Evolutionary conservation across 2,113 vertebrate species (phyloP).

Genomic region (Albula glossodonta): DNA sequence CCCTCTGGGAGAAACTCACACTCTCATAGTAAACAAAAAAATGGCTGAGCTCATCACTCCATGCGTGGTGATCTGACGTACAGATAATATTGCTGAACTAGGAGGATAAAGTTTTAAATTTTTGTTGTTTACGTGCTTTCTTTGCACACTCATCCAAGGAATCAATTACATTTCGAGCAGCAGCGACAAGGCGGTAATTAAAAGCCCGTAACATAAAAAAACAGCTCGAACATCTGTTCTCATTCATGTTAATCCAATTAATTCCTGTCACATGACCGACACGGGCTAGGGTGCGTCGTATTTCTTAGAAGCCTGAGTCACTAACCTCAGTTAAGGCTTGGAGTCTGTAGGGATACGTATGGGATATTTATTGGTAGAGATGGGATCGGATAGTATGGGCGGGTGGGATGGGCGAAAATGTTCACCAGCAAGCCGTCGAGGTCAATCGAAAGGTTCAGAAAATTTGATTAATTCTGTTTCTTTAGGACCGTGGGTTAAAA

Average conservation of each 20-base stretch:
- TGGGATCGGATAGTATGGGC: too few relatives aligned
- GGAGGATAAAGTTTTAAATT: background rate
- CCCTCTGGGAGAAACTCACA: background rate
- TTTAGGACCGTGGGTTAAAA: constrained; percentile 45
- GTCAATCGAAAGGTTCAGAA: constrained; percentile 35
- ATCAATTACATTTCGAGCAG: background rate
- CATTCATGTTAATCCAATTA: constrained; percentile 53
- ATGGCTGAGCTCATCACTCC: background rate
- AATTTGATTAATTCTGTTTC: constrained; percentile 33
- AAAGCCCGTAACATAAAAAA: constrained; percentile 50
- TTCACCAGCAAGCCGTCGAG: too few relatives aligned
- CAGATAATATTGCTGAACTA: background rate
- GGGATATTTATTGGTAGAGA: too few relatives aligned
- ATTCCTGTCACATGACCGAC: constrained; percentile 30
- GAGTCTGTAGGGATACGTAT: too few relatives aligned
- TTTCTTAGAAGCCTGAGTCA: background rate
- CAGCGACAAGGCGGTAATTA: constrained; percentile 39
- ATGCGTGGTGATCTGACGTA: background rate
- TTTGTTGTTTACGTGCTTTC: background rate
- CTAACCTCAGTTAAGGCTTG: background rate
- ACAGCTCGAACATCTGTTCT: constrained; percentile 42
- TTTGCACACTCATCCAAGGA: background rate
- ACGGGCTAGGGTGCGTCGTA: background rate
- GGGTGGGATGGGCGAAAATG: too few relatives aligned
- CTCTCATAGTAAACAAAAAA: background rate